Evolutionary conservation across 1,140 invertebrate species (phyloP), one percentile per base, ranked within the genome.

Genomic region (Prorops nasuta): DNA sequence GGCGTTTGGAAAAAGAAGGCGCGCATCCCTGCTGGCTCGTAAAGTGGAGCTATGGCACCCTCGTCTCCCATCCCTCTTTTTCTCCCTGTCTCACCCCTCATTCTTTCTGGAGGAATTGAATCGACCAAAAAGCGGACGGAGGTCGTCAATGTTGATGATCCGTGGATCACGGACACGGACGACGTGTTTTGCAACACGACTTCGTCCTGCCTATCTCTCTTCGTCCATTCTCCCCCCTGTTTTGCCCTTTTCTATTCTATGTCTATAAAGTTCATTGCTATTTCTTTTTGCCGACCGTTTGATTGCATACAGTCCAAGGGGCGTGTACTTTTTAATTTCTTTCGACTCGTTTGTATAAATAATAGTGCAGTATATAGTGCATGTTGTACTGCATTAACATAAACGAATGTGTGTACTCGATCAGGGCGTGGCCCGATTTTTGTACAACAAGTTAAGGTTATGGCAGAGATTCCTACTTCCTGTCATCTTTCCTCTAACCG

Each of bases 121-220:
- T 18, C 15, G 46, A 49, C 51, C 56, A 57, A 64, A 66, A 63
- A 60, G 67, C 69, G 70, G 66, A 71, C 61, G 69, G 63, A 70
- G 67, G 61, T 75, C 72, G 70, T 75, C 71, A 75, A 74, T 69
- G 67, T 66, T 74, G 71, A 76, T 74, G 72, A 75, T 67, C 70
- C 74, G 71, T 74, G 72, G 71, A 73, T 75, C 67, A 72, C 66
- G 71, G 71, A n/a, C 58, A 68, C 64, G 63, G 64, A 67, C 66
- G 58, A 56, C 52, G n/a, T 64, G 60, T 60, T 59, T 60, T 59
- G 57, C 59, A 62, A 39, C 45, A 24, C 46, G 28, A 2, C 20
- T 3, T 14, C 22, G 15, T 31, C 18, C 31, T 15, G 36, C 49
- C 48, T 35, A 31, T 41, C 42, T 44, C 31, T 22, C n/a, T n/a